A percentile compares a stretch with the other conserved stretches of the same genome.
phyloP scores from a whole-genome alignment of 2,888 invertebrate genomes.

The Tethea ocularis region DNA sequence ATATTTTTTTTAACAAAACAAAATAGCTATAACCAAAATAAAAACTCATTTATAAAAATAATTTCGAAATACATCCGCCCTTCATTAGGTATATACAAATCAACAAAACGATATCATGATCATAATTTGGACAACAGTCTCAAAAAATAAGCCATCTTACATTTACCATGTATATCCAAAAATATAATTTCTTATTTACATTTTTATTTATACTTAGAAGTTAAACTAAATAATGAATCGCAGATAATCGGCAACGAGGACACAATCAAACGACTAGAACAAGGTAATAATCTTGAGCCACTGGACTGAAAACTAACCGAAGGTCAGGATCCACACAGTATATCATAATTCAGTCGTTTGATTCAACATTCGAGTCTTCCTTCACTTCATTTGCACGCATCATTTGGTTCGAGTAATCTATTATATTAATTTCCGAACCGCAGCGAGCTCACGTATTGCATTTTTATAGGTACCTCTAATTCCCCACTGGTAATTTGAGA shows the following conservation, averaged over 20 bases:
- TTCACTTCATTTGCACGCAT: not conserved
- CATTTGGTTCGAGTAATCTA: not conserved
- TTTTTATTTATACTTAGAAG: conserved; percentile 33
- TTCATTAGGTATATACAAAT: conserved; percentile 51
- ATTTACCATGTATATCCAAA: conserved; percentile 68
- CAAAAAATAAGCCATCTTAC: conserved; percentile 75
- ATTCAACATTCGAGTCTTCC: not conserved
- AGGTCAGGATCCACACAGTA: not conserved
- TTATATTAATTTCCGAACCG: not conserved
- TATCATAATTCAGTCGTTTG: not conserved
- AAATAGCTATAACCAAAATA: conserved; percentile 70
- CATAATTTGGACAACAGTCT: conserved; percentile 78
- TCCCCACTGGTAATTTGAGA: too few species aligned
- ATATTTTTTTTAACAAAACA: conserved; percentile 49
- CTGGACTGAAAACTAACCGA: conserved; percentile 2
- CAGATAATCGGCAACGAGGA: not conserved
- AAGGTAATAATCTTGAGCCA: conserved; percentile 6
- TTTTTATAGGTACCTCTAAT: not conserved
- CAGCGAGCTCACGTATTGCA: not conserved
- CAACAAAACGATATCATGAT: conserved; percentile 66
- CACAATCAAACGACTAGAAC: not conserved
- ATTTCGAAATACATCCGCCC: conserved; percentile 65
- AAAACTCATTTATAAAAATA: conserved; percentile 69
- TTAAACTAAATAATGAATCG: not conserved
- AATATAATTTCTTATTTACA: conserved; percentile 75